Conservation (phyloP, 2,797 vertebrate genomes). For the Thripadectes ignobilis region DNA sequence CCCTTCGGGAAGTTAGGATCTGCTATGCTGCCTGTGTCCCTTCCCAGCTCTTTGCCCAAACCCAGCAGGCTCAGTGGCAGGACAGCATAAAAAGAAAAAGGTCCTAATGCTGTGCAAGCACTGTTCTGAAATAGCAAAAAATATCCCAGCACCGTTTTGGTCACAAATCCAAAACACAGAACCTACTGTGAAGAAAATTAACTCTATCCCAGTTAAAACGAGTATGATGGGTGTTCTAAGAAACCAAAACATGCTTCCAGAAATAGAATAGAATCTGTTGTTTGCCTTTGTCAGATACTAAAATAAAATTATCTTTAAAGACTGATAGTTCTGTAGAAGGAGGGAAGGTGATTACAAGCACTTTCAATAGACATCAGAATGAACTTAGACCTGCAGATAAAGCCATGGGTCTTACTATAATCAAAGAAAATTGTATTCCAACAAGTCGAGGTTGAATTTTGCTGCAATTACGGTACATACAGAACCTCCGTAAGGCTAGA, state of each 20-base stretch:
- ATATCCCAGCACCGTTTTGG: neutral
- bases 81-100: neutral
- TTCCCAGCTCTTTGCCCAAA: neutral
- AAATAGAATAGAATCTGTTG: neutral
- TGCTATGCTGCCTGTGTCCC: neutral
- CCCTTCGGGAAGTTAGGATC: neutral
- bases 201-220: neutral
- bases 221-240: neutral
- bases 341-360: neutral
- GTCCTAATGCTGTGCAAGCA: neutral
- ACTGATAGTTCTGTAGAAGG: neutral
- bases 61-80: rapidly evolving
- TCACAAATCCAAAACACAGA: neutral
- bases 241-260: neutral
- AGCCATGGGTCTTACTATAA: neutral
- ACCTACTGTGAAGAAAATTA: neutral
- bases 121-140: neutral
- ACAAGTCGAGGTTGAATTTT: neutral
- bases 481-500: neutral
- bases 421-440: neutral
- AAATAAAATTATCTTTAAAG: neutral
- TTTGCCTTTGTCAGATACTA: neutral
- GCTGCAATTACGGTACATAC: neutral
- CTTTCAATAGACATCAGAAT: neutral
- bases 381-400: neutral